phyloP scores from a whole-genome alignment of 2,888 invertebrate species.

The Leptogaster cylindrica region DNA sequence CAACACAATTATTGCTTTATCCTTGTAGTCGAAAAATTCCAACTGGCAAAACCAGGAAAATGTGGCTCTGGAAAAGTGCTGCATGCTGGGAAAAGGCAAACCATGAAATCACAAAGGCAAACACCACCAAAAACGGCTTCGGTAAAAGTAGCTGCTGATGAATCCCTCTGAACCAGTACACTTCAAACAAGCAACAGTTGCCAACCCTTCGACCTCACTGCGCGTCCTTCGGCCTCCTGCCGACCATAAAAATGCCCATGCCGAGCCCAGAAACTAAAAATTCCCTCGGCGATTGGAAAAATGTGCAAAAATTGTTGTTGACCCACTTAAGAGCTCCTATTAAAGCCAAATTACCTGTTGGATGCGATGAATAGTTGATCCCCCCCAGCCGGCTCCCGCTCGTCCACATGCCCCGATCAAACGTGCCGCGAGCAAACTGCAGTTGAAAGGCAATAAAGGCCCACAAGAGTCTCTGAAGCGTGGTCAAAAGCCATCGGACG shows the following conservation, averaged over 20 bases:
- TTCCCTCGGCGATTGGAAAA: constrained; percentile 9
- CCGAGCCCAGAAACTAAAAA: background rate
- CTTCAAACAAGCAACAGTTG: background rate
- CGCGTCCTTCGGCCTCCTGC: background rate
- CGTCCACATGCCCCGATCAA: constrained; percentile 24
- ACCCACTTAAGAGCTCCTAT: constrained; percentile 20
- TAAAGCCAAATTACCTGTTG: constrained; percentile 27
- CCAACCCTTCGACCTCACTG: no score
- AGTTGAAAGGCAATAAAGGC: constrained; percentile 15
- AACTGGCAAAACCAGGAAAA: no score
- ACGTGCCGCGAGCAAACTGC: constrained; percentile 4
- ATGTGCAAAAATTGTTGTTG: constrained; percentile 27
- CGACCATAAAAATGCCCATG: background rate
- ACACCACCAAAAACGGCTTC: constrained; percentile 2
- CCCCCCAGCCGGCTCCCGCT: background rate
- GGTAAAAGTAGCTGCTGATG: no score
- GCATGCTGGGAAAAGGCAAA: no score
- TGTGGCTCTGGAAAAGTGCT: no score
- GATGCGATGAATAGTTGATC: background rate
- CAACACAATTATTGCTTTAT: no score
- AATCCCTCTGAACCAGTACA: background rate
- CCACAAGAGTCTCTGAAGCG: background rate
- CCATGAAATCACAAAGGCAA: background rate
- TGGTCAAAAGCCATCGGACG: background rate
- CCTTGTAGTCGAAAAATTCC: no score